Base-by-base conservation (phyloP, 1,140 invertebrate species). In the Globodera ellingtonae region DNA sequence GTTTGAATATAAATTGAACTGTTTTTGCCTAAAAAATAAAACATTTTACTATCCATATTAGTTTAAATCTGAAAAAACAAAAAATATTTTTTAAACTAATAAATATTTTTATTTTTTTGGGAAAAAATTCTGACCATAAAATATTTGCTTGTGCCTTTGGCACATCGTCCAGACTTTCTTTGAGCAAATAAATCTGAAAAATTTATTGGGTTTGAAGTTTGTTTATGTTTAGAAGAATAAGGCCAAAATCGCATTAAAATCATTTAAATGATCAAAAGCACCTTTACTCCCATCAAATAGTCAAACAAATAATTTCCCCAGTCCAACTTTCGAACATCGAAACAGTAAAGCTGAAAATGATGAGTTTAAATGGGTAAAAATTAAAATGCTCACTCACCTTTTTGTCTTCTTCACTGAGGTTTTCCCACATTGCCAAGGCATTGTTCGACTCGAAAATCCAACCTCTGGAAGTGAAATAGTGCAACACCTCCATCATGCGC, bases 301-400 rank as follows among this genome's bases (percentile, higher is more conserved):
- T 89, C 87, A 66, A 86, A 89, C 18, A 89, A 74, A 78, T 89
- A 89, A 5, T 77, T 62, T 59, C 88, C 86, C 87, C 87, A 89
- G 48, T 89, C 67, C 1, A 89, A 66, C 81, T 88, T 84, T 10
- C 88, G 84, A 46, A 89, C 75, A 74, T 89, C 87, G 65, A 89
- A 89, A 78, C 89, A 87, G 74, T 84, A 89, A 6, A 80, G 71
- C 86, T 87, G 24, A 81, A 88, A 86, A 44, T 10, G 35, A 72
- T 52, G 62, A 24, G 15, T 75, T 50, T 59, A 75, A 24, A 52
- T 75, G n/a, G 15, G 24, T 21, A 7, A 46, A 47, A n/a, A 21
- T 56, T 21, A 24, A 24, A 24, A 24, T 24, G 24, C 24, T 24
- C 24, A 24, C 10, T 76, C 52, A 79, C 88, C 82, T 84, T 82